A percentile compares a stretch with the other conserved stretches of the same genome.
These are phyloP conservation scores for Coleophora deauratella DNA, from an alignment of 2,888 invertebrate species.

Conservation along the genomic window DNA sequence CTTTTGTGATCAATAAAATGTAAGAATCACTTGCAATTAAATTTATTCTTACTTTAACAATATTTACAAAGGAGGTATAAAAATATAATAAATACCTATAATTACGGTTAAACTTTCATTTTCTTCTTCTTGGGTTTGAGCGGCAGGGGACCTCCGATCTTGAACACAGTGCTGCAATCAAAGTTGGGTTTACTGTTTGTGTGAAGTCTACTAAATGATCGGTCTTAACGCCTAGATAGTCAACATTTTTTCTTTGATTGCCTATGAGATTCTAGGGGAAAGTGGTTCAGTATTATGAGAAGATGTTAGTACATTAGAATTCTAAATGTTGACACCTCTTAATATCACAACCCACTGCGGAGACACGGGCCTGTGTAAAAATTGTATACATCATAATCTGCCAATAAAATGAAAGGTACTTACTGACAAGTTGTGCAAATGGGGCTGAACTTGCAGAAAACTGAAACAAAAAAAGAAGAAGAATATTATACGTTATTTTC, in stretches of 20 bases:
- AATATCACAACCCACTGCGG: no score
- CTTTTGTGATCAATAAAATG: no score
- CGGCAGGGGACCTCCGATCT: conserved; percentile 86
- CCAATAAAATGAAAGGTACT: conserved; percentile 60
- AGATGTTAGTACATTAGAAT: no score
- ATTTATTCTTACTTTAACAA: no score
- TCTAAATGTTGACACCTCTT: no score
- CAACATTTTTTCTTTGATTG: no score
- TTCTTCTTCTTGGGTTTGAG: conserved; percentile 89
- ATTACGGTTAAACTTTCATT: conserved; percentile 48
- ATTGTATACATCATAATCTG: neutral
- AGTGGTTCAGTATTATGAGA: neutral
- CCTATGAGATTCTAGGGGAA: no score
- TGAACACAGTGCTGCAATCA: conserved; percentile 88
- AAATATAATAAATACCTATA: no score
- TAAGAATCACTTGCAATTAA: no score
- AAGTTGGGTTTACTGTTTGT: conserved; percentile 4
- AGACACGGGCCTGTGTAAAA: neutral
- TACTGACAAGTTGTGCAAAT: conserved; percentile 98
- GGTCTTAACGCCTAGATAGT: no score
- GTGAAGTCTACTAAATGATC: no score
- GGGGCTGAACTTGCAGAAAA: conserved; percentile 97
- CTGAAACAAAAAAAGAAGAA: conserved; percentile 65
- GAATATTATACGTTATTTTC: neutral
- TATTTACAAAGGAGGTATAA: no score